A percentile compares a stretch with the other conserved stretches of the same genome.
Conservation (phyloP, 2,888 invertebrate genomes). For the Ormyrus thymus region DNA sequence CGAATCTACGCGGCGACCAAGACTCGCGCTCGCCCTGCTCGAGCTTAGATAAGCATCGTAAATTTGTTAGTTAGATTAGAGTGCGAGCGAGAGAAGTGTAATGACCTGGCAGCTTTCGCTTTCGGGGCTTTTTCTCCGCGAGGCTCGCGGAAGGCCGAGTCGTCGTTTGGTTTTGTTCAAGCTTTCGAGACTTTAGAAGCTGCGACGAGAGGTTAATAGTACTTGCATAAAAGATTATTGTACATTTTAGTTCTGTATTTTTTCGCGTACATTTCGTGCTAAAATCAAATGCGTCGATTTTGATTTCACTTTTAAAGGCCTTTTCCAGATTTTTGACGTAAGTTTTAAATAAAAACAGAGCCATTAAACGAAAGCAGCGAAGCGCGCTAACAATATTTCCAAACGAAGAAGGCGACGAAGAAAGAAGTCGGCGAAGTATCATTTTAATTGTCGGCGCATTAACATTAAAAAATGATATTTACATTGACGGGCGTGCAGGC, state of each 20-base stretch:
- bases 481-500: not conserved
- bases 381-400: too few species aligned
- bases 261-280: too few species aligned
- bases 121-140: not conserved
- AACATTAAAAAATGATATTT: slow-evolving; percentile 24
- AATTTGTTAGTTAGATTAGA: slow-evolving; percentile 47
- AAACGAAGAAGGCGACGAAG: too few species aligned
- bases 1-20: not conserved
- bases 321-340: not conserved
- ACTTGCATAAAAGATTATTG: too few species aligned
- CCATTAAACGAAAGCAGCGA: too few species aligned
- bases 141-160: too few species aligned
- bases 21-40: not conserved
- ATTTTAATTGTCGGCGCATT: slow-evolving; percentile 5
- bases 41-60: slow-evolving; percentile 35
- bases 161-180: too few species aligned
- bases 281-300: not conserved
- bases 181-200: too few species aligned
- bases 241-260: too few species aligned
- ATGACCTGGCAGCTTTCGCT: slow-evolving; percentile 38
- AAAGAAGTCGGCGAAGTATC: not conserved
- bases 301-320: not conserved
- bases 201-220: too few species aligned
- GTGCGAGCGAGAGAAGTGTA: slow-evolving; percentile 10
- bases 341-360: not conserved